A percentile compares a stretch with the other conserved stretches of the same genome.
Conservation (phyloP, 2,113 vertebrate genomes). For the Mungos mungo region DNA sequence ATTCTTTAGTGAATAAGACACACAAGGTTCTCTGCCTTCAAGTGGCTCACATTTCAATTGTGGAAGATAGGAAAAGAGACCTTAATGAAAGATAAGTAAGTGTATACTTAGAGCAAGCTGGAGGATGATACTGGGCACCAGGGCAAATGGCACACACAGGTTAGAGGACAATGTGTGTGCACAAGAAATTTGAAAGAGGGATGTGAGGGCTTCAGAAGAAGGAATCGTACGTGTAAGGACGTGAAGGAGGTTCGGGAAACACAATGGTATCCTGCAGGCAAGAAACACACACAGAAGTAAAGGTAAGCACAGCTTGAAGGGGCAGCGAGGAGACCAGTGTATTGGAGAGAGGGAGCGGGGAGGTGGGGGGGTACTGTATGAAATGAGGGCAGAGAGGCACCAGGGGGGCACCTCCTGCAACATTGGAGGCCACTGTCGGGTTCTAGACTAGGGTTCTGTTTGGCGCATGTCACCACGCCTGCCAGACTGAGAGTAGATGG, state of each 20-base stretch:
- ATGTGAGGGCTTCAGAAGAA: not conserved
- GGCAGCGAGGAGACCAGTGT: fast-evolving
- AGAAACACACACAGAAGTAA: not conserved
- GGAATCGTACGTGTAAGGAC: not conserved
- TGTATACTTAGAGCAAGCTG: not conserved
- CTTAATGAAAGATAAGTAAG: not conserved
- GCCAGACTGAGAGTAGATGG: not conserved
- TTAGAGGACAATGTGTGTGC: not conserved
- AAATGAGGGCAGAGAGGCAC: not conserved
- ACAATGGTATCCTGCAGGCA: not conserved
- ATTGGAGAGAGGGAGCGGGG: not conserved
- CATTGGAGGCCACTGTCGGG: not conserved
- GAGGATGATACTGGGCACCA: too few relatives aligned
- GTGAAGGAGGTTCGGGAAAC: not conserved
- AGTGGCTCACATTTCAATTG: not conserved
- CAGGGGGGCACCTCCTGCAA: not conserved
- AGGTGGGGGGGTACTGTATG: fast-evolving
- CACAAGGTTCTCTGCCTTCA: not conserved
- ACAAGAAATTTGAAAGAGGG: not conserved
- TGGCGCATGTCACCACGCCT: fast-evolving
- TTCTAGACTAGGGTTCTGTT: not conserved
- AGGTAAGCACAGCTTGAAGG: not conserved
- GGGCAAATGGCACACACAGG: not conserved
- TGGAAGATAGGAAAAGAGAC: not conserved
- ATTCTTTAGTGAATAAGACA: not conserved